Evolutionary conservation across 1,140 invertebrate species (phyloP).

Genomic region (Aradophagus sp.): DNA sequence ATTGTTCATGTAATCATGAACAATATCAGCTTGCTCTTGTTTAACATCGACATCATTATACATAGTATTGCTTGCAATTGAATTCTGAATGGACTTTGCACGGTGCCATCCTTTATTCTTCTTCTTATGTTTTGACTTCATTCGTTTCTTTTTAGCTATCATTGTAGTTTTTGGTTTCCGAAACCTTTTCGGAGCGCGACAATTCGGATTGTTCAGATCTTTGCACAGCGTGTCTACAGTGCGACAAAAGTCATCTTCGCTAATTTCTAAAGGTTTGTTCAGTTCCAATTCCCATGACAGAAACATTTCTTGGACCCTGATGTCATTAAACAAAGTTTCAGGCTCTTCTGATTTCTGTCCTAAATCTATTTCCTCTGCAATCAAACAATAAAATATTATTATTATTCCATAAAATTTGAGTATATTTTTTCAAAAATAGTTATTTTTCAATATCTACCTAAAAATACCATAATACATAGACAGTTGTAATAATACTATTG

Average conservation of each 20-base stretch:
- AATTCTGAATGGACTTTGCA: too few relatives aligned
- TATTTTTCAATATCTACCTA: too few relatives aligned
- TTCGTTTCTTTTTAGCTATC: too few relatives aligned
- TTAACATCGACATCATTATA: too few relatives aligned
- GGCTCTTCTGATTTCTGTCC: slow-evolving; percentile 17
- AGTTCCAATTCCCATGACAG: slow-evolving; percentile 48
- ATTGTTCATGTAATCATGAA: slow-evolving; percentile 1
- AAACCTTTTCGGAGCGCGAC: slow-evolving; percentile 49
- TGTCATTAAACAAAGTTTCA: slow-evolving; percentile 23
- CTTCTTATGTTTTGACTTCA: too few relatives aligned
- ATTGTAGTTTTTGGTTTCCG: slow-evolving; percentile 25
- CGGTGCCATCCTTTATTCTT: too few relatives aligned
- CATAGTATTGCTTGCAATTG: too few relatives aligned
- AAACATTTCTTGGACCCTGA: slow-evolving; percentile 37
- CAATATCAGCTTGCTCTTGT: slow-evolving; percentile 2
- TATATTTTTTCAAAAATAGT: too few relatives aligned
- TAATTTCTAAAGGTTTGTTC: slow-evolving; percentile 52
- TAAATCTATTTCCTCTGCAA: slow-evolving; percentile 31
- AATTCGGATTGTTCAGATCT: slow-evolving; percentile 44
- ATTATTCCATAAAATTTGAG: too few relatives aligned
- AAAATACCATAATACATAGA: too few relatives aligned
- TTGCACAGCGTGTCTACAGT: slow-evolving; percentile 46
- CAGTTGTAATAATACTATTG: too few relatives aligned
- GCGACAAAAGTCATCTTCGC: slow-evolving; percentile 48
- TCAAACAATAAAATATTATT: slow-evolving; percentile 5